phyloP scores from a whole-genome alignment of 2,113 vertebrate species.

The Strix uralensis region DNA sequence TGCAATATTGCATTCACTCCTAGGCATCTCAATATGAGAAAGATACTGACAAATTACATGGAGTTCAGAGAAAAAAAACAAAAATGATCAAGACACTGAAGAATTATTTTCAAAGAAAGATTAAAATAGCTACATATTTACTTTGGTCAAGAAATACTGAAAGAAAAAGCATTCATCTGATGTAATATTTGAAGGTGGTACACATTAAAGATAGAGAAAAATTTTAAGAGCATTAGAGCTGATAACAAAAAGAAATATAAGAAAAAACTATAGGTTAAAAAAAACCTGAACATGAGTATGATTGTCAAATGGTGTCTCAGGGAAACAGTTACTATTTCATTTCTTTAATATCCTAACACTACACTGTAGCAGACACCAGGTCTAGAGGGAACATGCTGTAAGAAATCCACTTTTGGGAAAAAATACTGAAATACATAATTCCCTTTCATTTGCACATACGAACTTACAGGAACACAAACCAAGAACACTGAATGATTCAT shows the following conservation, averaged over 20 bases:
- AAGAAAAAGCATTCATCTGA: background rate
- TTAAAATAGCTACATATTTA: background rate
- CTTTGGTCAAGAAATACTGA: background rate
- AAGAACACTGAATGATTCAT: background rate
- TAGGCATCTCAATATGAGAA: background rate
- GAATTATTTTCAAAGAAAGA: background rate
- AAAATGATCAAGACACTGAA: background rate
- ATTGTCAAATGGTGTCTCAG: background rate
- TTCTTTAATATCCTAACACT: background rate
- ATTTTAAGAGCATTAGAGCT: background rate
- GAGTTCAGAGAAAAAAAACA: background rate
- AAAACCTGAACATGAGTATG: background rate
- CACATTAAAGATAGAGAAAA: background rate
- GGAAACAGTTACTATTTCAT: background rate
- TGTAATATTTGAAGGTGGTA: background rate
- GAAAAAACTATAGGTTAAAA: background rate
- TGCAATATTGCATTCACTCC: slow-evolving; percentile 14
- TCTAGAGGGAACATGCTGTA: background rate
- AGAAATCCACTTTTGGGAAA: background rate
- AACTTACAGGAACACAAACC: background rate
- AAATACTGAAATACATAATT: background rate
- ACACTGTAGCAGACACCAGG: background rate
- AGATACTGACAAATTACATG: background rate
- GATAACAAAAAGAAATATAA: background rate
- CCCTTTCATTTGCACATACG: background rate